Evolutionary conservation across 2,113 vertebrate genomes (phyloP), one percentile per base, ranked within the genome.

Genomic region (Carassius auratus): DNA sequence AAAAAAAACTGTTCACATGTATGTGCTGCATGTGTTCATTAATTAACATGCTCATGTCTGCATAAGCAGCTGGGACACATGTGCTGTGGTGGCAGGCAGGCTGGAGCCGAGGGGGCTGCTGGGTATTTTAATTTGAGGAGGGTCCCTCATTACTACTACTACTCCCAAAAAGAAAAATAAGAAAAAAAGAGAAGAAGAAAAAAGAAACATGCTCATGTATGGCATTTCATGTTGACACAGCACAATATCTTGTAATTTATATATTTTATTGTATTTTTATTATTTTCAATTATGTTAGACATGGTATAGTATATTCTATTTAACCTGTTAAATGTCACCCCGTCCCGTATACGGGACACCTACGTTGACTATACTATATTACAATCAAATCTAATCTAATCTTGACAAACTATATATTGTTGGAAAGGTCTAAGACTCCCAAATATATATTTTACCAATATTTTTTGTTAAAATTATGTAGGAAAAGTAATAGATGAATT

Each of bases 41-140:
- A 89, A 62, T 57, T 76, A 38, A 76, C 81, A 26, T 77, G 62
- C 50, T 15, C n/a, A 17, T 76, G 33, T 74, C 26, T 74, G 84
- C 64, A 26, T 14, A 13, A 66, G 91, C 93, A 94, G 92, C 93
- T 94, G 94, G 93, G 89, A 92, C 87, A 87, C 94, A 94, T 90
- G 93, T 95, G 94, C 93, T 94, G 90, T 91, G 92, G 93, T 94
- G 91, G 91, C 89, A 93, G 94, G 88, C 85, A 75, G 86, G 86
- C 87, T 90, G 90, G 90, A 89, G 90, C 90, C 81, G 5, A 78
- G 23, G 81, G 80, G 55, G 86, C 38, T 87, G 62, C 78, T 89
- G 82, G 77, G 85, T 69, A 86, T 84, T 79, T 83, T 86, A 88
- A 86, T 87, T 82, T 87, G 71, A 75, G 73, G 78, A 86, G 86